Evolutionary conservation across 2,797 vertebrate species (phyloP), one percentile per base, ranked within the genome.

Genomic region (Silurus aristotelis): DNA sequence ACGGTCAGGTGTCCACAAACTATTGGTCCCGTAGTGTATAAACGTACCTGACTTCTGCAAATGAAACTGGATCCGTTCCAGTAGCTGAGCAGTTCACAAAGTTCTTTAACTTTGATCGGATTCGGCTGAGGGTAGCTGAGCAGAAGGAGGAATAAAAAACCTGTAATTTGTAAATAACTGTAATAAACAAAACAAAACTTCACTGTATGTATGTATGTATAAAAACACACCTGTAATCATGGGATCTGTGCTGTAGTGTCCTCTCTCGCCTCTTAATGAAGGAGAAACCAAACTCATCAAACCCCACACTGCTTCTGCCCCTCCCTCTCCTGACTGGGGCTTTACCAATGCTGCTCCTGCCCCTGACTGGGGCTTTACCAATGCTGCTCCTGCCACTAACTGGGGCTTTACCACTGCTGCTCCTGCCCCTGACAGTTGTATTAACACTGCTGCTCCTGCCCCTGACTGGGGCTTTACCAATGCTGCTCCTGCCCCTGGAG

Each of bases 281-380:
- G 27, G 94, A 93, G 72, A 96, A 95, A 63, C 94, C 94, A 84
- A 95, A 96, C 64, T 95, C 93, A 78, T 95, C 95, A 70, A 95
- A 95, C 0, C 5, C 64, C 4, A 73, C 75, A 19, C 85, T n/a
- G 27, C 80, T 91, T 2, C 90, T 92, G 70, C 91, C 90, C 8
- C 91, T 89, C 55, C n/a, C 89, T 91, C 0, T 5, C 22, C 38
- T 72, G 70, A 83, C 77, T 0, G 89, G 88, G 61, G 87, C 61
- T 82, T 75, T 85, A 14, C 10, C 43, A 1, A 58, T 55, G 9
- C 48, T 10, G 48, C 48, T 52, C 48, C 48, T 52, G 6, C 48
- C 9, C 0, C 48, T 52, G 31, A 31, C 31, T 3, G 31, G 3
- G 0, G 31, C 3, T 3, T 31, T 31, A 31, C 3, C 31, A 31